Evolutionary conservation across 2,888 invertebrate species (phyloP), one percentile per base, ranked within the genome.

Genomic region (Scaeva pyrastri): DNA sequence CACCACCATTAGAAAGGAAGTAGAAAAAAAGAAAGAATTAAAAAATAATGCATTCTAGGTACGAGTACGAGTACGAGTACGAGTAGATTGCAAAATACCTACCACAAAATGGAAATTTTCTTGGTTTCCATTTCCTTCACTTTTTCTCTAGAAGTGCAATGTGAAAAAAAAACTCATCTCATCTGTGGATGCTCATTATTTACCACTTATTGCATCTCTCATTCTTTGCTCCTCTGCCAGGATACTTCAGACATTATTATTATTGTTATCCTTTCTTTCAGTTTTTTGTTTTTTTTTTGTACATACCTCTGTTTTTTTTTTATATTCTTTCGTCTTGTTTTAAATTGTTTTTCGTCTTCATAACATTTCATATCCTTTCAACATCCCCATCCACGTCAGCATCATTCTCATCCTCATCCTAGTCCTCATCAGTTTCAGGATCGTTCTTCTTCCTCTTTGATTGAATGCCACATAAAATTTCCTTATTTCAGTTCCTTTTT

Each of bases 161-260:
- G 50, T 50, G 3, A 7, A 50, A 60, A 66, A 50, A 39, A 23
- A 72, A 56, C 66, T 73, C 66, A 72, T 72, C 72, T 72, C 58
- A 48, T 55, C 39, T 60, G 45, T 45, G 56, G 50, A 41, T 73
- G 50, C 79, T 68, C 73, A 73, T 79, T 79, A 79, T 79, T 68
- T 79, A 79, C 66, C 73, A 73, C 79, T 79, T 73, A 73, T 56
- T 79, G 73, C 73, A 79, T 73, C 41, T 68, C 39, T 68, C 39
- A 52, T 14, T 23, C 14, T 8, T 2, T 21, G 1, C n/a, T 48
- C 4, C n/a, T 48, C n/a, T 66, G 19, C 31, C 48, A 66, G 66
- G 36, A 8, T 48, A 31, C 73, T 73, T 66, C 72, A 79, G 79
- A 73, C 72, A 43, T 52, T 39, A 39, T 12, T 23, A 41, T 43